Conservation (phyloP, 2,888 invertebrate genomes). For the Drosophila peninsularis region DNA sequence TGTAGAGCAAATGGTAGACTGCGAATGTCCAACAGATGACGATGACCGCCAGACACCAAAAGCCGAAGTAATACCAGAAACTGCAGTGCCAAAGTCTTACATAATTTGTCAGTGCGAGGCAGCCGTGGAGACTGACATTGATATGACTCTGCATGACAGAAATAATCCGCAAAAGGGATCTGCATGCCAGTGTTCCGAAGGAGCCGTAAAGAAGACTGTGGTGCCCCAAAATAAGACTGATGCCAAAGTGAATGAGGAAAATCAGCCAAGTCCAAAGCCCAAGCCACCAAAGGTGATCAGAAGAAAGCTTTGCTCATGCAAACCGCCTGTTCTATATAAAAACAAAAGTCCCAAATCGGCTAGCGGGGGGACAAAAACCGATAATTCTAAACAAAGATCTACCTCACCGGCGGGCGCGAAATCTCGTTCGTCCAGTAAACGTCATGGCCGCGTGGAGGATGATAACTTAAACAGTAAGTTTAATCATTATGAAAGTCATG, state of each 20-base stretch:
- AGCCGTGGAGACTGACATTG: constrained; percentile 44
- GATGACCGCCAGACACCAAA: neutral
- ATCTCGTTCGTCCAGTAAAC: neutral
- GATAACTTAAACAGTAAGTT: constrained; percentile 39
- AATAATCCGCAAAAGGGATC: neutral
- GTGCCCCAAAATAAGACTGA: neutral
- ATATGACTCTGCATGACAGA: constrained; percentile 30
- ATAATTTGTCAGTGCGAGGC: constrained; percentile 14
- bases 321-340: constrained; percentile 16
- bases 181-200: neutral
- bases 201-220: too few relatives aligned
- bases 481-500: neutral
- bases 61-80: neutral
- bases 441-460: constrained; percentile 23
- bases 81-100: neutral
- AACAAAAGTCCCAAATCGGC: neutral
- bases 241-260: neutral
- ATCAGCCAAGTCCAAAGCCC: neutral
- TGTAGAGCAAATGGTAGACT: constrained; percentile 13
- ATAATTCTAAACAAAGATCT: neutral
- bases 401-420: neutral
- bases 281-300: neutral
- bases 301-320: constrained; percentile 14
- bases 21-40: constrained; percentile 14
- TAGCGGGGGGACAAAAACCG: neutral